Base-by-base conservation (phyloP, 2,888 invertebrate species). In the Tachina grossa region DNA sequence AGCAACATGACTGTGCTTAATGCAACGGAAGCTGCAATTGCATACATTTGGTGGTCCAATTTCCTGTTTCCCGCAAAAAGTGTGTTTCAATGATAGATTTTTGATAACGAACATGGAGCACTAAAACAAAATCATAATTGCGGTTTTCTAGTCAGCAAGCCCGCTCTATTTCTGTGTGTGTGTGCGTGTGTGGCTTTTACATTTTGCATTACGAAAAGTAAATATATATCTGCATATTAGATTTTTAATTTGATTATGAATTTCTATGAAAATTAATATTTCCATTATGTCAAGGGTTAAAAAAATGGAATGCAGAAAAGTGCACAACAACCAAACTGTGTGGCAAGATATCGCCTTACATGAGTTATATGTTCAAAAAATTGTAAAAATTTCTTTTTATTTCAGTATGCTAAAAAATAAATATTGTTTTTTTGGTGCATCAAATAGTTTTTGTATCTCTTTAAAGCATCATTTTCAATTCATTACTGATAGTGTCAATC, bases 11-110 rank as follows among this genome's bases (percentile, higher is more conserved):
- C 31, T 31, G 59, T 45, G 53, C 45, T 72, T 53, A 75, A 57
- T 84, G 86, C 86, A 86, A 68, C 85, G 87, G 87, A 87, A 81
- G 85, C 86, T 87, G 87, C 88, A 88, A 83, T 77, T 82, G 76
- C 79, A 76, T 80, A 84, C 74, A 31, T 72, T 78, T 71, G 74
- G 45, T 78, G 68, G 31, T 68, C 74, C 75, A 76, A 83, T 84
- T 87, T 87, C 85, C 87, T 83, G 84, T 84, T 83, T 45, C 65
- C 77, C 65, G n/a, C n/a, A n/a, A n/a, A 71, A 83, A 79, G 13
- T 66, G 71, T 76, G 76, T 75, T 76, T 79, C 72, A 79, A 72
- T 72, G 65, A 57, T 79, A 72, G 71, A 79, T 72, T 71, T 53
- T 49, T 19, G 71, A 79, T 79, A 79, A 47, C 79, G 41, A 9